Evolutionary conservation across 2,797 vertebrate species (phyloP).

Genomic region (Aldrovandia affinis): DNA sequence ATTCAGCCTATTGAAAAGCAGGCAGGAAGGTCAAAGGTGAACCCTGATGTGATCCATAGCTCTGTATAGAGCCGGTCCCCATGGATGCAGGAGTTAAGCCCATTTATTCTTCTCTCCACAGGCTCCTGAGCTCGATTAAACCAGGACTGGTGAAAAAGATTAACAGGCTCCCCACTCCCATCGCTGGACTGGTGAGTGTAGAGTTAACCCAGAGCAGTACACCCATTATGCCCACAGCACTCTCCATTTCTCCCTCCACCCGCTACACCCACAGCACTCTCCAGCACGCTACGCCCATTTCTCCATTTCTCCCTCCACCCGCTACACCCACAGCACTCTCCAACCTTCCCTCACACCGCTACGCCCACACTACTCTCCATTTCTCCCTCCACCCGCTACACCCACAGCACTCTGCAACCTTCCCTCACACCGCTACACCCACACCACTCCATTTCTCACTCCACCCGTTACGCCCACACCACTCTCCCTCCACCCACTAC

Average conservation of each 20-base stretch:
- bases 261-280: too few species aligned
- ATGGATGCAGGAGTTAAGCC: neutral
- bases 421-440: neutral
- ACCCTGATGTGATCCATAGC: too few species aligned
- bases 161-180: conserved; percentile 94
- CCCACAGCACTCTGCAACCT: too few species aligned
- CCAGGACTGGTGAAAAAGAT: conserved; percentile 97
- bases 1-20: neutral
- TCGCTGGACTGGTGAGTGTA: conserved; percentile 92
- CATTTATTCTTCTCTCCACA: conserved; percentile 51
- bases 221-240: too few species aligned
- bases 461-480: neutral
- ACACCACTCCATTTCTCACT: neutral
- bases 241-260: too few species aligned
- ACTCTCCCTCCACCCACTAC: too few species aligned
- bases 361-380: neutral
- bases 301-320: too few species aligned
- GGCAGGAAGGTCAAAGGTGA: neutral
- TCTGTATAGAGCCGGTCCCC: neutral
- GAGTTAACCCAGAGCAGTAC: too few species aligned
- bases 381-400: too few species aligned
- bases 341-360: too few species aligned
- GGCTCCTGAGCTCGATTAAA: conserved; percentile 94
- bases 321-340: too few species aligned
- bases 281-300: too few species aligned